Percentiles rank a stretch among this genome's conserved stretches.
phyloP scores from a whole-genome alignment of 2,797 vertebrate species.

The Podarcis siculus region DNA sequence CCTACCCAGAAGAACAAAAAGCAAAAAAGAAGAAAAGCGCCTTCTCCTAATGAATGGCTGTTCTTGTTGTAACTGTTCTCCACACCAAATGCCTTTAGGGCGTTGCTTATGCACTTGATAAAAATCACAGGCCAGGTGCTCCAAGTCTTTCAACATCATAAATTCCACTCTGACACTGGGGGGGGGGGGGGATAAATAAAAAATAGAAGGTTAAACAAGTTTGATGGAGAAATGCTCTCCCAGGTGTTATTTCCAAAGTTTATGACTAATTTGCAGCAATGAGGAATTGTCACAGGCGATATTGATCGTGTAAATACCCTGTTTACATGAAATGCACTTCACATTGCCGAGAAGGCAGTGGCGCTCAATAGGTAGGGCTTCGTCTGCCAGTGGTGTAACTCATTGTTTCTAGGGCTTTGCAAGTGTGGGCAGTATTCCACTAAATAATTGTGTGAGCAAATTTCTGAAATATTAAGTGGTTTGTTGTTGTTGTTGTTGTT shows the following conservation, averaged over 20 bases:
- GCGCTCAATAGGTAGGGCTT: conserved; percentile 47
- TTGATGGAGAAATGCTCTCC: conserved; percentile 71
- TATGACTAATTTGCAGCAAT: conserved; percentile 75
- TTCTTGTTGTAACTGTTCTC: conserved; percentile 70
- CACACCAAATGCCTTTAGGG: conserved; percentile 74
- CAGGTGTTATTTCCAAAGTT: conserved; percentile 81
- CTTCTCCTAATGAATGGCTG: conserved; percentile 68
- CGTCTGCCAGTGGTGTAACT: conserved; percentile 40
- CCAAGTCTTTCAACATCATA: conserved; percentile 89
- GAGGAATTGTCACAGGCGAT: conserved; percentile 74
- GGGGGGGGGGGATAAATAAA: conserved; percentile 46
- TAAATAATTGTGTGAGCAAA: no score
- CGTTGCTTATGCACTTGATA: conserved; percentile 84
- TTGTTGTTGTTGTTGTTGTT: no score
- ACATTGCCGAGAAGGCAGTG: conserved; percentile 66
- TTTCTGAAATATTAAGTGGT: no score
- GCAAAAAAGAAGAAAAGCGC: not conserved
- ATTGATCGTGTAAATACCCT: conserved; percentile 77
- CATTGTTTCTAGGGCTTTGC: not conserved
- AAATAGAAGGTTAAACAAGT: conserved; percentile 76
- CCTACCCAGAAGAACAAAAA: conserved; percentile 75
- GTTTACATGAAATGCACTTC: conserved; percentile 61
- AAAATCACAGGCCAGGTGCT: conserved; percentile 89
- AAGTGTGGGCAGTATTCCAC: not conserved
- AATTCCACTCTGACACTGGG: conserved; percentile 84